Base-by-base conservation (phyloP, 2,797 vertebrate species). In the Botia almorhae region DNA sequence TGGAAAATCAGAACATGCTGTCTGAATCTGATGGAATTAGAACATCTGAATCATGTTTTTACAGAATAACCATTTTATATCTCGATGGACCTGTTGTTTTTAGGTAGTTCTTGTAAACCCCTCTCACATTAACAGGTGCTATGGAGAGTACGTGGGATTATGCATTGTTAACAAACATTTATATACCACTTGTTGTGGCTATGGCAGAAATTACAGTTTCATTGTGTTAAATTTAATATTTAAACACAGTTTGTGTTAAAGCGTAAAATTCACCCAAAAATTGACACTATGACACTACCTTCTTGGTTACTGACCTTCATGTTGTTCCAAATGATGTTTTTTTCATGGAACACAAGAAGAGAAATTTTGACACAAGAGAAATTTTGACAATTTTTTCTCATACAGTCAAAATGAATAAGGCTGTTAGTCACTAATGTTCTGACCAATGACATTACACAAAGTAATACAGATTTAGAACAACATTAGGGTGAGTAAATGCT, bases 41-140 rank as follows among this genome's bases (percentile, higher is more conserved):
- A 12, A 76, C 36, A 56, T 23, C 19, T 4, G 51, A 65, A 67
- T 21, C 2, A 58, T 68, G 63, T 46, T 76, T 61, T 56, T n/a
- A 19, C 10, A 43, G 36, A n/a, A 1, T 29, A 78, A 69, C 56
- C 12, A 60, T 69, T 78, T 69, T 4, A 78, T 19, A 50, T 77
- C 23, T 60, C 13, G 7, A 48, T 53, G 19, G 39, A 43, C 2
- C 2, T 8, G 17, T 48, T 69, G 53, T 21, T 5, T 61, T 56
- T 19, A 36, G 14, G 53, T 56, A 56, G 53, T 56, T 63, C 14
- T 63, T 63, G 13, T 16, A 33, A 33, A 36, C 29, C 0, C 19
- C 0, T 76, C 5, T 0, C 14, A 43, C 33, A 39, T 39, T 36
- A 17, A 16, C 48, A 67, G 50, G 33, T 56, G 29, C 61, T 76